A percentile compares a stretch with the other conserved stretches of the same genome.
Conservation (phyloP, 2,888 invertebrate species). For the Caenorhabditis parvicauda region DNA sequence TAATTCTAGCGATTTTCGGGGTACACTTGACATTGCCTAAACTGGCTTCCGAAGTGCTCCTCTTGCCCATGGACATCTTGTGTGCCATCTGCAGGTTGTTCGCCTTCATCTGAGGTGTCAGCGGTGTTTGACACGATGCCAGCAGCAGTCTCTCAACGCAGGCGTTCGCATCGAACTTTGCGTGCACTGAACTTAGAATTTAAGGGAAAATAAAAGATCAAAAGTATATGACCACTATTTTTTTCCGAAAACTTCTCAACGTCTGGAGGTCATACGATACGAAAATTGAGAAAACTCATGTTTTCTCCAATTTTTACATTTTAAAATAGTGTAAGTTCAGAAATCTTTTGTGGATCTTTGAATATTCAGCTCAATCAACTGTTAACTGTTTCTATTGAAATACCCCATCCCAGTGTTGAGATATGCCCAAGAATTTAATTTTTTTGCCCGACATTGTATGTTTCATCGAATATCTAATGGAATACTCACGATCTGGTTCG, state of each 20-base stretch:
- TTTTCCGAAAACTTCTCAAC: neutral
- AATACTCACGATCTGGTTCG: conserved; percentile 46
- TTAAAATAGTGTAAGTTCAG: neutral
- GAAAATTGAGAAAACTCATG: too few species aligned
- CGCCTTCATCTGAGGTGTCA: conserved; percentile 36
- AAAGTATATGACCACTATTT: neutral
- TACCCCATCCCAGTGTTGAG: neutral
- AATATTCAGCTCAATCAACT: too few species aligned
- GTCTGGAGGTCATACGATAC: too few species aligned
- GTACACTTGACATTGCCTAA: conserved; percentile 7
- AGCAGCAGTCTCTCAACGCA: conserved; percentile 30
- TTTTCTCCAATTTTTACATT: too few species aligned
- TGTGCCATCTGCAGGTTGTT: conserved; percentile 22
- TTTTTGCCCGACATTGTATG: neutral
- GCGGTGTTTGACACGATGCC: conserved; percentile 22
- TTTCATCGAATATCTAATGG: neutral
- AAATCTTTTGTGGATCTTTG: neutral
- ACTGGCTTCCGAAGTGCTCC: conserved; percentile 29
- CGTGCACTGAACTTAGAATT: conserved; percentile 15
- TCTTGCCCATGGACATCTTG: conserved; percentile 27
- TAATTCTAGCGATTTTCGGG: conserved; percentile 31
- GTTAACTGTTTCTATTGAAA: too few species aligned
- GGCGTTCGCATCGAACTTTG: conserved; percentile 26
- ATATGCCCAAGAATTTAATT: neutral
- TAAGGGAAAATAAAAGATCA: neutral